A percentile compares a stretch with the other conserved stretches of the same genome.
Evolutionary conservation across 2,113 vertebrate genomes (phyloP).

Genomic region (Gopherus flavomarginatus): DNA sequence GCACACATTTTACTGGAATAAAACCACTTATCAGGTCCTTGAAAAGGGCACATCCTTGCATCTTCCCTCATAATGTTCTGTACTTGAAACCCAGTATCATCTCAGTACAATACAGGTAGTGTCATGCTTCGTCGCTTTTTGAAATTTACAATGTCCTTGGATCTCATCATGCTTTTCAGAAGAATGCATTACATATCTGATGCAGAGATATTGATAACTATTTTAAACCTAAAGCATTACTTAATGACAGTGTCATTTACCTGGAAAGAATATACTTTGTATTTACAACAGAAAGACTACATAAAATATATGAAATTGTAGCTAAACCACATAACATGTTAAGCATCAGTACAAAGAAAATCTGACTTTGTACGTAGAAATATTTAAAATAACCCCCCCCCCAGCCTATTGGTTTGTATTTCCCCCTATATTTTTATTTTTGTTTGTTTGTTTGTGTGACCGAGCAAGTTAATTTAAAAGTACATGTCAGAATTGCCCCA

Average conservation of each 20-base stretch:
- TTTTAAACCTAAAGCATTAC: conserved; percentile 7
- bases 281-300: neutral
- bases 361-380: neutral
- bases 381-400: neutral
- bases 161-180: neutral
- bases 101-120: neutral
- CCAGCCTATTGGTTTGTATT: neutral
- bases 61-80: neutral
- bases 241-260: neutral
- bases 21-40: neutral
- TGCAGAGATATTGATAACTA: neutral
- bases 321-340: neutral
- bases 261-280: neutral
- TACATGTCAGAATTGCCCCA: conserved; percentile 6
- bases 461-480: conserved; percentile 38
- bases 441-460: neutral
- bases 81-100: neutral
- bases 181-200: neutral
- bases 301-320: neutral
- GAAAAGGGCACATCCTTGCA: neutral
- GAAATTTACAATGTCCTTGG: neutral
- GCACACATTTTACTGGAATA: neutral
- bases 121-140: neutral
- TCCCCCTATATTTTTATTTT: neutral
- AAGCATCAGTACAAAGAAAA: neutral